Conservation (phyloP, 2,113 vertebrate species). For the Nymphicus hollandicus region DNA sequence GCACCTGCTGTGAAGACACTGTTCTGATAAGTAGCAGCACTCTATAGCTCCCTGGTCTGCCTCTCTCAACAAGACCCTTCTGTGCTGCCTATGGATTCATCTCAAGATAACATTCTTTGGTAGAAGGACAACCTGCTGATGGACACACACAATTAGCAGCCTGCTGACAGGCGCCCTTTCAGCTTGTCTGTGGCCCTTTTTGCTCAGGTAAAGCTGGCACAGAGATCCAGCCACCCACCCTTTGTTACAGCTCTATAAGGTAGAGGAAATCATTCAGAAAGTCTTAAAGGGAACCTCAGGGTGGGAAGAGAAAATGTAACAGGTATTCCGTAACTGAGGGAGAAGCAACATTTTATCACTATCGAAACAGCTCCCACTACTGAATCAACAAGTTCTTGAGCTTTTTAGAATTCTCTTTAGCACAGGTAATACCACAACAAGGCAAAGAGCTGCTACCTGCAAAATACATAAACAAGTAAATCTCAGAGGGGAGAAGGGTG, state of each 20-base stretch:
- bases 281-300: neutral
- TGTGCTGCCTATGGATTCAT: constrained; percentile 40
- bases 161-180: constrained; percentile 45
- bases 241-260: constrained; percentile 32
- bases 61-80: constrained; percentile 33
- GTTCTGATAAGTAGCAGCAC: neutral
- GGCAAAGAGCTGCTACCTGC: neutral
- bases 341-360: neutral
- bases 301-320: neutral
- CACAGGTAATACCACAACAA: neutral
- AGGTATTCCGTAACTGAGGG: neutral
- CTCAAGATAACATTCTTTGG: constrained; percentile 37
- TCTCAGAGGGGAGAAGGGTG: neutral
- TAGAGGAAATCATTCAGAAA: neutral
- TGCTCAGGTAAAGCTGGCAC: constrained; percentile 30
- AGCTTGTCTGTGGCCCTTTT: neutral
- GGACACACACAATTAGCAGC: constrained; percentile 54
- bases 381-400: neutral
- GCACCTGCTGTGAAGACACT: constrained; percentile 24
- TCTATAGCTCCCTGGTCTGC: neutral
- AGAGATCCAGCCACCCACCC: constrained; percentile 4
- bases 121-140: constrained; percentile 41
- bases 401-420: neutral
- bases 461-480: neutral
- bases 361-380: neutral